Percentiles rank a stretch among this genome's conserved stretches.
phyloP scores from a whole-genome alignment of 2,888 invertebrate species.

The Folsomia candida region DNA sequence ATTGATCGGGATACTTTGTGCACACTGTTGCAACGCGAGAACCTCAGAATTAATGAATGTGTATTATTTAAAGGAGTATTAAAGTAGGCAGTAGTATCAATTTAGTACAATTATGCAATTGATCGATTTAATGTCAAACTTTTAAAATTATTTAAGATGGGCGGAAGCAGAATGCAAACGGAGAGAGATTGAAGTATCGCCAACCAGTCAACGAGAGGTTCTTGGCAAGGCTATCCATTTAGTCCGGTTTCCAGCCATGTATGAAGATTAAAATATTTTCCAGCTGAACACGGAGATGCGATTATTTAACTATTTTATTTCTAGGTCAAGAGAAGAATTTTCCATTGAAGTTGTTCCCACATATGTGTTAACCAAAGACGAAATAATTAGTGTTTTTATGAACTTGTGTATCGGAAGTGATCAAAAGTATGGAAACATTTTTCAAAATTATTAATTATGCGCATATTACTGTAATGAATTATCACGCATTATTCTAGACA shows the following conservation, averaged over 20 bases:
- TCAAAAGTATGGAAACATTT: conserved; percentile 40
- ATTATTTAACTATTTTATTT: not conserved
- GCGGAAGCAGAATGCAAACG: conserved; percentile 72
- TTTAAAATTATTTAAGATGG: conserved; percentile 58
- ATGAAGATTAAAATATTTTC: not conserved
- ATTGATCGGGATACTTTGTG: conserved; percentile 76
- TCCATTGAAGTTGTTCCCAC: conserved; percentile 73
- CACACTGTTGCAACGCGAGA: conserved; percentile 73
- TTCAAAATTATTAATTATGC: conserved; percentile 4
- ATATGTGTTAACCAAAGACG: conserved; percentile 70
- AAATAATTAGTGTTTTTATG: conserved; percentile 70
- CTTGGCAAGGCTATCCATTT: conserved; percentile 69
- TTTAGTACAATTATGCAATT: not conserved
- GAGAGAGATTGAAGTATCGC: conserved; percentile 64
- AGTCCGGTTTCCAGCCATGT: conserved; percentile 77
- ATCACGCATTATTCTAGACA: conserved; percentile 29
- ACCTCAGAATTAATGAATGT: conserved; percentile 73
- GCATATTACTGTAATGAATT: conserved; percentile 7
- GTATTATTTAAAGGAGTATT: conserved; percentile 73
- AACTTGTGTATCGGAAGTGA: conserved; percentile 57
- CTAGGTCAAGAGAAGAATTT: conserved; percentile 72
- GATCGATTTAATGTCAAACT: not conserved
- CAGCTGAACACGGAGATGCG: not conserved
- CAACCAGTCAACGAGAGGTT: conserved; percentile 68
- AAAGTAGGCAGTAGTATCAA: conserved; percentile 53